Evolutionary conservation across 2,888 invertebrate species (phyloP).

Genomic region (Andricus curvator): DNA sequence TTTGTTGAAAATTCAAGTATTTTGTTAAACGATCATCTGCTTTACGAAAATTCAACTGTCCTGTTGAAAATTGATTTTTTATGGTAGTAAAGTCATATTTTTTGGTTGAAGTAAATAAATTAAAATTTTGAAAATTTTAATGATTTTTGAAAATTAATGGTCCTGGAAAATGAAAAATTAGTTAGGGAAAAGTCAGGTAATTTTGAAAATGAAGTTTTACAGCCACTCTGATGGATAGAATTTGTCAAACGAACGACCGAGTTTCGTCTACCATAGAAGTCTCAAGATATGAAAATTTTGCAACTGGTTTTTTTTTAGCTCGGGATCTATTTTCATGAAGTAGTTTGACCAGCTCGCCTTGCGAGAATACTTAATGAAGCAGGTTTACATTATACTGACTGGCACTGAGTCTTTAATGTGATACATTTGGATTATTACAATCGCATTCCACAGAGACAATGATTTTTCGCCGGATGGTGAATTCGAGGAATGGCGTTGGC

Average conservation of each 20-base stretch:
- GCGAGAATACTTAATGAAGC: constrained; percentile 1
- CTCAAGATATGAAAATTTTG: constrained; percentile 21
- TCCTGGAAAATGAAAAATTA: no score
- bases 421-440: constrained; percentile 28
- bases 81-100: no score
- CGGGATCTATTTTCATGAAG: background rate
- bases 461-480: constrained; percentile 34
- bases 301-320: constrained; percentile 1
- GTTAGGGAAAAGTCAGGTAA: no score
- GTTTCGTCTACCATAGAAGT: background rate
- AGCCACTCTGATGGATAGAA: background rate
- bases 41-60: no score
- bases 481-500: constrained; percentile 34
- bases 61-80: no score
- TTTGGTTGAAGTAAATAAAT: no score
- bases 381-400: constrained; percentile 25
- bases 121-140: no score
- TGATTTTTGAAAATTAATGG: no score
- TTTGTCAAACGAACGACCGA: background rate
- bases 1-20: no score
- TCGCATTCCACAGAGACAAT: constrained; percentile 33
- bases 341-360: constrained; percentile 9
- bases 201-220: no score
- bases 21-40: no score
- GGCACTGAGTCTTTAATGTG: background rate